Conservation (phyloP, 2,113 vertebrate species). For the Psilopogon haemacephalus region DNA sequence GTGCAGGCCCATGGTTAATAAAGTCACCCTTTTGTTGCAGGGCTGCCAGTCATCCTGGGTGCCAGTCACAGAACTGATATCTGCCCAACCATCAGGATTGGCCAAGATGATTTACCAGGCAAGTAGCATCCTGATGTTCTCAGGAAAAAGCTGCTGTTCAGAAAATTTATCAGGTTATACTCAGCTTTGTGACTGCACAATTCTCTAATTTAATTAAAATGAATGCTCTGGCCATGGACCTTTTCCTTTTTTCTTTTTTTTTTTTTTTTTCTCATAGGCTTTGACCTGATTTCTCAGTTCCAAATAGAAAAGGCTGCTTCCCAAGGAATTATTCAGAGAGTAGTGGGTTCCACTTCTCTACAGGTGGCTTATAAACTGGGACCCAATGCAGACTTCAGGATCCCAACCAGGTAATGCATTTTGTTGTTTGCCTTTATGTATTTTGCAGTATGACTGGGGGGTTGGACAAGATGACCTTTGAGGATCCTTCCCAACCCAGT, state of each 20-base stretch:
- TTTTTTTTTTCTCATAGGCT: conserved; percentile 69
- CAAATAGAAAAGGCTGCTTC: conserved; percentile 86
- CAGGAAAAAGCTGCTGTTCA: background rate
- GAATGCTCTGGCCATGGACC: background rate
- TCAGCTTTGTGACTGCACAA: background rate
- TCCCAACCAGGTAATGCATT: conserved; percentile 83
- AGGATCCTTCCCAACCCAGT: too few relatives aligned
- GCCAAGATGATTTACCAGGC: conserved; percentile 85
- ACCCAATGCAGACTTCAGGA: conserved; percentile 84
- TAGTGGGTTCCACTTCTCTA: conserved; percentile 79
- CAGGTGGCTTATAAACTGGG: conserved; percentile 84
- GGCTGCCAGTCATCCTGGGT: conserved; percentile 78
- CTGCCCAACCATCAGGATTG: conserved; percentile 79
- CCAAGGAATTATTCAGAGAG: conserved; percentile 78
- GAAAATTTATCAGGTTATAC: background rate
- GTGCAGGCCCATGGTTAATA: background rate
- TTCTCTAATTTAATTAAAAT: background rate
- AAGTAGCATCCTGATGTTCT: conserved; percentile 22
- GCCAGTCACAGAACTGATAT: conserved; percentile 73
- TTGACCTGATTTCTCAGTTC: conserved; percentile 91
- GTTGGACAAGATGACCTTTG: too few relatives aligned
- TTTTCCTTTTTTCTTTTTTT: background rate
- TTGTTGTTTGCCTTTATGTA: background rate
- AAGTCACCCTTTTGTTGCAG: conserved; percentile 66
- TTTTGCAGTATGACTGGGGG: background rate